Evolutionary conservation across 37 sponge, comb jelly and placozoan genomes (phyloP), one percentile per base, ranked within the genome.

Genomic region (Cliona cf. orientalis): DNA sequence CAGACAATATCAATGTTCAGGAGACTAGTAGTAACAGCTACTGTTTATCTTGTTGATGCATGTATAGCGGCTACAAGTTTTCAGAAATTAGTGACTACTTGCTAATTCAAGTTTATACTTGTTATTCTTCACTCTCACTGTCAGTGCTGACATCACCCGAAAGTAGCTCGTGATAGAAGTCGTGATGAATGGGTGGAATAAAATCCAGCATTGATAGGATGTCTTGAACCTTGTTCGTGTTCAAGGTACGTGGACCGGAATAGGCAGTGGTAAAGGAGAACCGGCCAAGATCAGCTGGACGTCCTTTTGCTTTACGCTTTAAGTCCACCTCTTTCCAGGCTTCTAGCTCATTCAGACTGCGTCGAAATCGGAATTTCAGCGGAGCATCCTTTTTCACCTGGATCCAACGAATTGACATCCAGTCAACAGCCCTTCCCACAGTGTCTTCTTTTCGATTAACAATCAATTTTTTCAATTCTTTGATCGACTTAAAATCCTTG

Each of bases 361-460:
- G 58, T n/a, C 65, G 56, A 38, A 65, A 82, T 26, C 31, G 37
- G 65, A 73, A 60, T 65, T 73, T 26, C 3, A 41, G n/a, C 2
- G 73, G 83, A 32, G 60, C 42, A 2, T 58, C 72, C 32, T 60
- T 82, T 5, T 38, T 38, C 4, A 82, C 63, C 14, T 23, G 49
- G 26, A 82, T 59, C 83, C 83, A 80, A 19, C 58, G 56, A 12
- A 80, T 80, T 28, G 56, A 58, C 43, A 72, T 46, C 81, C 81
- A 80, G 7, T 80, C 69, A 36, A 69, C 81, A 40, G 71, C 72
- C 14, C 60, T n/a, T 35, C 57, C 35, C 5, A 29, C 26, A 26
- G 66, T 46, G 29, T 67, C 46, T 37, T 5, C 34, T 41, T 80
- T 80, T 17, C 80, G 53, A 31, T 80, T 68, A 21, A 67, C 49